Conservation (phyloP, 2,888 invertebrate genomes). For the Drosophila stalkeri region DNA sequence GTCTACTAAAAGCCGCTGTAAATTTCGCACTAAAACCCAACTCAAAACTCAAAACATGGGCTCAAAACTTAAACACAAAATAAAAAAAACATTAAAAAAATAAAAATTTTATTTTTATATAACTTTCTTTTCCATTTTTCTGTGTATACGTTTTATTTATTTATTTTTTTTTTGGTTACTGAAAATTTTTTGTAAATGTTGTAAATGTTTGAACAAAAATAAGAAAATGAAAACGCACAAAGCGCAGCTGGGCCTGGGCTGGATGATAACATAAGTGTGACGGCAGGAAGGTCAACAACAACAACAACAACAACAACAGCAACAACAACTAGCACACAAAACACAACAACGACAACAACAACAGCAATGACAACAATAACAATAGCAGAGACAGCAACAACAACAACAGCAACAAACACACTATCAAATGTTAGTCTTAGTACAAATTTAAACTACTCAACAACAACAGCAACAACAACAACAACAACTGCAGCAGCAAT, state of each 20-base stretch:
- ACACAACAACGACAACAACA: conserved; percentile 78
- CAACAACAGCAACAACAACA: conserved; percentile 16
- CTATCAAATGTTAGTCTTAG: conserved; percentile 41
- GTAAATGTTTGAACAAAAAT: conserved; percentile 66
- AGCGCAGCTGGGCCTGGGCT: conserved; percentile 83
- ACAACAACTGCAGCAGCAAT: conserved; percentile 2
- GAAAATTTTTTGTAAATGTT: conserved; percentile 70
- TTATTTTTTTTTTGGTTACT: conserved; percentile 38
- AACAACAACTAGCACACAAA: conserved; percentile 59
- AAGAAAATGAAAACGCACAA: conserved; percentile 67
- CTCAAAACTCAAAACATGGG: conserved; percentile 57
- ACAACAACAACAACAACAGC: conserved; percentile 62
- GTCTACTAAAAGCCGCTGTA: conserved; percentile 76
- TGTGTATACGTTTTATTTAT: conserved; percentile 51
- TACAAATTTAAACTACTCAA: conserved; percentile 52
- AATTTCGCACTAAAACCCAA: conserved; percentile 74
- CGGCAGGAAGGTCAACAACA: conserved; percentile 89
- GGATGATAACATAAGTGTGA: conserved; percentile 84
- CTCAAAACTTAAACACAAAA: conserved; percentile 53
- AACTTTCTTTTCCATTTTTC: conserved; percentile 69
- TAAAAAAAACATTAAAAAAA: conserved; percentile 43
- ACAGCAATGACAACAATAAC: conserved; percentile 76
- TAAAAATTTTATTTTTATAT: conserved; percentile 54
- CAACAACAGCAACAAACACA: conserved; percentile 28
- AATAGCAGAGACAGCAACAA: conserved; percentile 49